phyloP scores from a whole-genome alignment of 2,113 vertebrate genomes.

The Tachycineta bicolor region DNA sequence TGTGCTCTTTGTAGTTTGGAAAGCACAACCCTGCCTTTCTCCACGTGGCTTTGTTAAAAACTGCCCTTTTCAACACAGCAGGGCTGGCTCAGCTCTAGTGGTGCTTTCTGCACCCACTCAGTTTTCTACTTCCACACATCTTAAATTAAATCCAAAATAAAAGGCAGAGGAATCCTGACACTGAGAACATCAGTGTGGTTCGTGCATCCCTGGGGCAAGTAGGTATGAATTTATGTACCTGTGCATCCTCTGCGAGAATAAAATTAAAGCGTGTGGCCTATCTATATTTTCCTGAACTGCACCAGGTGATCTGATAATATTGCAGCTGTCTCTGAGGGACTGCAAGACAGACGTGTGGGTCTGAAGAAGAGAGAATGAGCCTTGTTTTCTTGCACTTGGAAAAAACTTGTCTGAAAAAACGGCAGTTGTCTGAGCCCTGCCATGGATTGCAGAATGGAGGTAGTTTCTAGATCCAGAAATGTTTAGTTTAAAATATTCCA shows the following conservation, averaged over 20 bases:
- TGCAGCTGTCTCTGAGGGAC: neutral
- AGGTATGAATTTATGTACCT: neutral
- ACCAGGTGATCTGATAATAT: too few species aligned
- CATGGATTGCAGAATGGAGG: neutral
- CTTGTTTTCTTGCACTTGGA: neutral
- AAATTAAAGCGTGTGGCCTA: neutral
- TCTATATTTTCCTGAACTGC: neutral
- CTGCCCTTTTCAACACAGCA: neutral
- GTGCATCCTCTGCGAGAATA: neutral
- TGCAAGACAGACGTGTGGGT: neutral
- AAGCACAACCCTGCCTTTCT: neutral
- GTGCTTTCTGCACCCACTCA: accelerated
- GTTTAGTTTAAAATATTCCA: neutral
- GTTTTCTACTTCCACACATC: neutral
- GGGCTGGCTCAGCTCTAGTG: neutral
- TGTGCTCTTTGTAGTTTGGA: neutral
- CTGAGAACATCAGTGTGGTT: neutral
- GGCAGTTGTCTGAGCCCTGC: neutral
- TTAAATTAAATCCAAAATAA: neutral
- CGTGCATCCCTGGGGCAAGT: neutral
- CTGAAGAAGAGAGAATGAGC: neutral
- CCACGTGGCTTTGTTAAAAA: accelerated
- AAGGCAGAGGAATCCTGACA: neutral
- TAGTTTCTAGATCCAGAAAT: neutral
- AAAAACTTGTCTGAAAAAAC: neutral